These are phyloP conservation scores for Aplysina aerophoba DNA, from an alignment of 37 sponge, comb jelly and placozoan genomes.

Conservation along the genomic window DNA sequence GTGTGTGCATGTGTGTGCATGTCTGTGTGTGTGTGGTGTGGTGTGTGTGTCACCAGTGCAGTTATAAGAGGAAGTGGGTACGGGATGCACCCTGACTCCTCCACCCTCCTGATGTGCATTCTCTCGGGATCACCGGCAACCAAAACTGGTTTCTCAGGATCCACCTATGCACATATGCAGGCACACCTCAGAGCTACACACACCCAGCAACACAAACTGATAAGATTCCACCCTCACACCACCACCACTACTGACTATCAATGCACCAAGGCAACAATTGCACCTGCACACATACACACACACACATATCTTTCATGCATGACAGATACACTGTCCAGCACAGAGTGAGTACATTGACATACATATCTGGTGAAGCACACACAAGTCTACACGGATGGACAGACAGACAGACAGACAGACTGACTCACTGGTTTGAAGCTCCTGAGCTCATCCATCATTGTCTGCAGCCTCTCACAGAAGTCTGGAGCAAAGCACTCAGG, in stretches of 20 bases:
- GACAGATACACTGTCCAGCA: slow-evolving; percentile 78
- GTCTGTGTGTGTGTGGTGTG: neutral
- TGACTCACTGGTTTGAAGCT: slow-evolving; percentile 76
- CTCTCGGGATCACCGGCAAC: slow-evolving; percentile 94
- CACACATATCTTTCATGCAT: slow-evolving; percentile 77
- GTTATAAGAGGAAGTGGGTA: slow-evolving; percentile 74
- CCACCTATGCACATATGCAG: slow-evolving; percentile 62
- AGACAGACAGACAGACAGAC: no score
- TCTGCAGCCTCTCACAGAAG: slow-evolving; percentile 66
- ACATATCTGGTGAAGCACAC: no score
- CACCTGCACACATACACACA: no score
- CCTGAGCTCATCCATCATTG: slow-evolving; percentile 77
- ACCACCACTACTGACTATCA: no score
- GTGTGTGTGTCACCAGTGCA: slow-evolving; percentile 67
- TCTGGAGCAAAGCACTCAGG: slow-evolving; percentile 81
- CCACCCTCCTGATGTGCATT: slow-evolving; percentile 40
- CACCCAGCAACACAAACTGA: no score
- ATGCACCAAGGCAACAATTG: no score
- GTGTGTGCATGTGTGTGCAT: neutral
- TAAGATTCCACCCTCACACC: no score
- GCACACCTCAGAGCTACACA: no score
- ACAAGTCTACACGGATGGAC: no score
- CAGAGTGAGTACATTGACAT: slow-evolving; percentile 66
- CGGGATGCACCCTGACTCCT: slow-evolving; percentile 66
- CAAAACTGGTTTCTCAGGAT: slow-evolving; percentile 71